A percentile compares a stretch with the other conserved stretches of the same genome.
Conservation (phyloP, 2,797 vertebrate species). For the Graptemys geographica region DNA sequence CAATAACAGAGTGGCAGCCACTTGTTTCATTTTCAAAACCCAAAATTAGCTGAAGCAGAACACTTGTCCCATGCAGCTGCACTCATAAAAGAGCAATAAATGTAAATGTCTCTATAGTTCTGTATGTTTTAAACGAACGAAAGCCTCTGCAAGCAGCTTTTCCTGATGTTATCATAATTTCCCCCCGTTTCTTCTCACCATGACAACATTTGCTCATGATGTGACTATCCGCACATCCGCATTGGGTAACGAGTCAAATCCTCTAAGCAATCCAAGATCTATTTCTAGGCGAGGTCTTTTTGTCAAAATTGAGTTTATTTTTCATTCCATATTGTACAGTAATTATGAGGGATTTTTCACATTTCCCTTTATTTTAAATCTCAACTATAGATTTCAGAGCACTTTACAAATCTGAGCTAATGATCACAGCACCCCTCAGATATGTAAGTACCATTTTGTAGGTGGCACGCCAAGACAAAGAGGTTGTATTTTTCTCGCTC, state of each 20-base stretch:
- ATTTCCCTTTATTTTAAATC: not conserved
- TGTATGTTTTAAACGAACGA: not conserved
- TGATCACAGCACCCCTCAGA: not conserved
- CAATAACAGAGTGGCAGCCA: not conserved
- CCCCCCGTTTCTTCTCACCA: not conserved
- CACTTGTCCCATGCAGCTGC: not conserved
- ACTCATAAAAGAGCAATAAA: not conserved
- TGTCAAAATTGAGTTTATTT: not conserved
- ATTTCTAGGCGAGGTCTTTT: constrained; percentile 51
- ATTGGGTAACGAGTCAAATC: not conserved
- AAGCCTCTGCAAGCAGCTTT: not conserved
- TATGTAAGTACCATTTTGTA: not conserved
- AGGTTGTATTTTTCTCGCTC: not conserved
- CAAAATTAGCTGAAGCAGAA: not conserved
- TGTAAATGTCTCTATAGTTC: not conserved
- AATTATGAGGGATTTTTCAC: constrained; percentile 21
- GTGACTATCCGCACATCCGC: not conserved
- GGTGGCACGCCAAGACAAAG: not conserved
- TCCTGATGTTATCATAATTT: constrained; percentile 7
- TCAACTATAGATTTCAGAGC: not conserved
- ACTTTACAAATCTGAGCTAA: fast-evolving
- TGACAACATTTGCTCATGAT: not conserved
- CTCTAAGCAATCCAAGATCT: not conserved
- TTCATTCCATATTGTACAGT: not conserved
- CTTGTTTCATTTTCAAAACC: constrained; percentile 31